phyloP scores from a whole-genome alignment of 2,888 invertebrate genomes.

The Caenorhabditis imperialis region DNA sequence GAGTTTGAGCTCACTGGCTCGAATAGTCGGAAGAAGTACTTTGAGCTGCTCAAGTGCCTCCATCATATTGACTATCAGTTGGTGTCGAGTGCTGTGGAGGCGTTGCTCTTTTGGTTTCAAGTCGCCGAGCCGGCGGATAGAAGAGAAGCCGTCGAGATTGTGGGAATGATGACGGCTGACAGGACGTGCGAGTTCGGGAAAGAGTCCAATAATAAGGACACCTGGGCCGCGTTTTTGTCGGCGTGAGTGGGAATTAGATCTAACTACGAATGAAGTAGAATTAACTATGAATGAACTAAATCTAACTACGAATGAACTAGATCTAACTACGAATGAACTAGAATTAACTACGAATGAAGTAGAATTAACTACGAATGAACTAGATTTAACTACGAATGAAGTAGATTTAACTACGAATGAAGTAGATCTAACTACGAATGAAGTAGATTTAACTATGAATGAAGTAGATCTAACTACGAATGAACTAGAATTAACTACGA shows the following conservation, averaged over 20 bases:
- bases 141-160: constrained; percentile 21
- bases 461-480: too few relatives aligned
- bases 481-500: too few relatives aligned
- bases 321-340: too few relatives aligned
- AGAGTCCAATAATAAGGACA: constrained; percentile 25
- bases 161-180: constrained; percentile 29
- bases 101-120: constrained; percentile 39
- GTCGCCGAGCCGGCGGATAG: constrained; percentile 20
- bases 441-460: too few relatives aligned
- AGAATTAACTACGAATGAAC: too few relatives aligned
- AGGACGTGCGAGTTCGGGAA: constrained; percentile 33
- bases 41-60: constrained; percentile 45
- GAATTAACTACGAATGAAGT: too few relatives aligned
- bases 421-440: too few relatives aligned
- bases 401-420: too few relatives aligned
- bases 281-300: too few relatives aligned
- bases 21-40: constrained; percentile 36
- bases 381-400: too few relatives aligned
- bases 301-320: too few relatives aligned
- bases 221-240: constrained; percentile 39
- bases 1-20: constrained; percentile 55
- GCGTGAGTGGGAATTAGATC: constrained; percentile 4
- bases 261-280: neutral
- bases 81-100: constrained; percentile 33
- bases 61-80: constrained; percentile 37